These are phyloP conservation scores for Sorex fumeus DNA, from an alignment of 2,113 vertebrate species.

Conservation along the genomic window DNA sequence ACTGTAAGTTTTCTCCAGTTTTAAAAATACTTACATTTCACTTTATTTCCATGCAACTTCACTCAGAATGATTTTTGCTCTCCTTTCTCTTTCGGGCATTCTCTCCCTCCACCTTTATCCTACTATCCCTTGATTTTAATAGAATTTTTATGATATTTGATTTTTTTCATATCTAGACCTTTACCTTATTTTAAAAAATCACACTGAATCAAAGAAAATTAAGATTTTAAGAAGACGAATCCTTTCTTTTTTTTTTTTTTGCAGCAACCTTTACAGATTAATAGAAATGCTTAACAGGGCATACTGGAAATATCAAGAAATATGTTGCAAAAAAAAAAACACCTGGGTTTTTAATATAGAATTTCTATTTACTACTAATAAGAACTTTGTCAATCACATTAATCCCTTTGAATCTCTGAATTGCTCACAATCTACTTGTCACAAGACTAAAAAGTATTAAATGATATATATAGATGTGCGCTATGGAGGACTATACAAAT, in stretches of 20 bases:
- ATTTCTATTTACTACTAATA: background rate
- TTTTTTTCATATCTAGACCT: background rate
- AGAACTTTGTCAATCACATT: background rate
- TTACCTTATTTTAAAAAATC: no score
- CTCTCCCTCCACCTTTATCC: background rate
- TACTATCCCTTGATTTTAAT: background rate
- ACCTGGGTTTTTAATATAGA: background rate
- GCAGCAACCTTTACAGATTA: background rate
- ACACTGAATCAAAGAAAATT: background rate
- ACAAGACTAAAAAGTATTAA: slow-evolving; percentile 43
- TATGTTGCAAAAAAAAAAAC: background rate
- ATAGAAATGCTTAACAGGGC: background rate
- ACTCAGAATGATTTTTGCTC: background rate
- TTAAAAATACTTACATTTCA: background rate
- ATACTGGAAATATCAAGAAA: background rate
- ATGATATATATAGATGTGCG: slow-evolving; percentile 49
- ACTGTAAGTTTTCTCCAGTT: background rate
- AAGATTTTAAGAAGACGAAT: slow-evolving; percentile 5
- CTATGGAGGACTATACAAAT: background rate
- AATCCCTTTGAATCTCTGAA: background rate
- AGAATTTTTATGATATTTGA: background rate
- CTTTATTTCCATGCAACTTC: background rate
- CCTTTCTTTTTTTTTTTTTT: background rate
- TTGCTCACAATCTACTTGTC: background rate
- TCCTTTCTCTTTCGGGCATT: background rate